Conservation (phyloP, 2,888 invertebrate genomes). For the Plebejus anna region DNA sequence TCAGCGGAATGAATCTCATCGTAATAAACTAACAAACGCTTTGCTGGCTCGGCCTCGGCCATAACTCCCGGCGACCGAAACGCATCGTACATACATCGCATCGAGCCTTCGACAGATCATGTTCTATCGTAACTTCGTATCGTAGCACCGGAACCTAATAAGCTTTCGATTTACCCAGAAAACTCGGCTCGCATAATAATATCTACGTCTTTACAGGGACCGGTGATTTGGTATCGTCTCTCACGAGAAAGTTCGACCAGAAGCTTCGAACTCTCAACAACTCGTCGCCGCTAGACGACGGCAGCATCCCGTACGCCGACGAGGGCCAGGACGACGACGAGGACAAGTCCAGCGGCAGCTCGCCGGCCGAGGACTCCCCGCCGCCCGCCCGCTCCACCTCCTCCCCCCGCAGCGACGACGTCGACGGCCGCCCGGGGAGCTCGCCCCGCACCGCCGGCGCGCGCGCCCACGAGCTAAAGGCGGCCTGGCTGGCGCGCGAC, state of each 20-base stretch:
- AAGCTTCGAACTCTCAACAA: slow-evolving; percentile 87
- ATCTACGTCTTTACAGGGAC: slow-evolving; percentile 82
- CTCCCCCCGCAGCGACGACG: slow-evolving; percentile 48
- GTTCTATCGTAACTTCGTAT: slow-evolving; percentile 45
- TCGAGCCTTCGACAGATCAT: slow-evolving; percentile 45
- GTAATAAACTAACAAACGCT: slow-evolving; percentile 62
- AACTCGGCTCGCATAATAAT: slow-evolving; percentile 34
- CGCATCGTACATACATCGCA: slow-evolving; percentile 41
- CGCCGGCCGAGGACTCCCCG: slow-evolving; percentile 54
- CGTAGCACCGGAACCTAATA: slow-evolving; percentile 51
- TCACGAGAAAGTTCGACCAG: slow-evolving; percentile 92
- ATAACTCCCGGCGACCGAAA: slow-evolving; percentile 40
- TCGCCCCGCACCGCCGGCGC: slow-evolving; percentile 40
- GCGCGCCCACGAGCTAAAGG: slow-evolving; percentile 62
- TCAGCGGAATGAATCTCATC: slow-evolving; percentile 42
- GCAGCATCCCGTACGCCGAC: slow-evolving; percentile 86
- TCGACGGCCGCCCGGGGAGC: slow-evolving; percentile 58
- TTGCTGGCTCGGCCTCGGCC: slow-evolving; percentile 62
- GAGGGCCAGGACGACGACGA: slow-evolving; percentile 81
- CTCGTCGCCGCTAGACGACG: slow-evolving; percentile 82
- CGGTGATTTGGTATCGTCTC: slow-evolving; percentile 89
- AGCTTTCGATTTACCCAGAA: slow-evolving; percentile 49
- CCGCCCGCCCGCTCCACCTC: slow-evolving; percentile 38
- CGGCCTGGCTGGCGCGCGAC: slow-evolving; percentile 73
- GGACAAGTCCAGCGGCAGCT: slow-evolving; percentile 57